These are phyloP conservation scores for Rhinella marina DNA, from an alignment of 2,797 vertebrate genomes.

Conservation along the genomic window DNA sequence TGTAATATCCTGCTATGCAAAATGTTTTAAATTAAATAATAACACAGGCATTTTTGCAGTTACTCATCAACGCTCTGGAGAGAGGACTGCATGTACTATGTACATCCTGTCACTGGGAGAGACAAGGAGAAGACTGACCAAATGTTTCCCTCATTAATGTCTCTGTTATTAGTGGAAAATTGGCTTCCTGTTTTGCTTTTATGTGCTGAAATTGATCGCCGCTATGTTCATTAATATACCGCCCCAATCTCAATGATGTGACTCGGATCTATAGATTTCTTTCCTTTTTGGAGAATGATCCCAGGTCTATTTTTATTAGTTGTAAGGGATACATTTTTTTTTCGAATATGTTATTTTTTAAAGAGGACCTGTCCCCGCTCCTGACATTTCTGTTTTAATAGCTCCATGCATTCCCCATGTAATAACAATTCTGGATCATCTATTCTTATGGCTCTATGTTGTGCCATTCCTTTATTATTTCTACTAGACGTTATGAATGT, in stretches of 20 bases:
- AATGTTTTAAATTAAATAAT: slow-evolving; percentile 61
- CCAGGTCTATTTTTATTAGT: too few relatives aligned
- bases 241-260: background rate
- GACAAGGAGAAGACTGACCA: slow-evolving; percentile 36
- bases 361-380: too few relatives aligned
- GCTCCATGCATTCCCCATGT: too few relatives aligned
- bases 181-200: slow-evolving; percentile 36
- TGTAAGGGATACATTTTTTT: too few relatives aligned
- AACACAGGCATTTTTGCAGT: slow-evolving; percentile 49
- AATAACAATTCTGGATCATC: too few relatives aligned
- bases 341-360: too few relatives aligned
- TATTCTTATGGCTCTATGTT: too few relatives aligned
- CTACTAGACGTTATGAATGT: too few relatives aligned
- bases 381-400: too few relatives aligned
- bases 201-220: background rate
- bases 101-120: slow-evolving; percentile 53
- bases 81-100: slow-evolving; percentile 39
- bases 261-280: background rate
- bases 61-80: slow-evolving; percentile 41
- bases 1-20: slow-evolving; percentile 62
- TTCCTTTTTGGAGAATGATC: too few relatives aligned
- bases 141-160: slow-evolving; percentile 49
- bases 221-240: background rate
- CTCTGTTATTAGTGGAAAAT: slow-evolving; percentile 41
- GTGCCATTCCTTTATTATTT: too few relatives aligned